Percentiles rank a stretch among this genome's conserved stretches.
Conservation (phyloP, 2,888 invertebrate species). For the Troides aeacus region DNA sequence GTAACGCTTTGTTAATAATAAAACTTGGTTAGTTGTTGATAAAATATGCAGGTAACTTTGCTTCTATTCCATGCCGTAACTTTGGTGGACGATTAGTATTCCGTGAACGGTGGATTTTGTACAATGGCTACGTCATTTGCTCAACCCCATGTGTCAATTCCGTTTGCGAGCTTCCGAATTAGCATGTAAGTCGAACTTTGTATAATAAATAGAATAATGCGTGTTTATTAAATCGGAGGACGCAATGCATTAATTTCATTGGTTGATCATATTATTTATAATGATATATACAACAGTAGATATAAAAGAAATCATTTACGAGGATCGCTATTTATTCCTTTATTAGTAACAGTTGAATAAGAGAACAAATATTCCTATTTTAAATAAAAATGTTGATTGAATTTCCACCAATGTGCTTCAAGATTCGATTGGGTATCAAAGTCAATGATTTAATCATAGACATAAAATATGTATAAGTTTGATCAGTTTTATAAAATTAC, state of each 20-base stretch:
- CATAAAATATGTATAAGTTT: no score
- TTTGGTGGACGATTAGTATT: slow-evolving; percentile 67
- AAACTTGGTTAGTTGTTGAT: neutral
- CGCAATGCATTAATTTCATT: neutral
- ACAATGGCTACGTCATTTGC: slow-evolving; percentile 76
- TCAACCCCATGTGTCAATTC: slow-evolving; percentile 80
- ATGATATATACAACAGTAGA: neutral
- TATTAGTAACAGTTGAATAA: no score
- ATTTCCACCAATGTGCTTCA: no score
- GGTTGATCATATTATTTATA: neutral
- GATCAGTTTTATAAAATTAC: no score
- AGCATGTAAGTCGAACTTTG: slow-evolving; percentile 16
- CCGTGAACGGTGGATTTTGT: slow-evolving; percentile 52
- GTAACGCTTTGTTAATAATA: neutral
- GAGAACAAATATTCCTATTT: no score
- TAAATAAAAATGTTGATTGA: no score
- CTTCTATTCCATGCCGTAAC: neutral
- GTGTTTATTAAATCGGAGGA: neutral
- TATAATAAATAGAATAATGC: neutral
- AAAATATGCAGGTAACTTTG: neutral
- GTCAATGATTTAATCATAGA: no score
- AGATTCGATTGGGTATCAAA: no score
- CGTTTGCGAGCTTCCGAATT: slow-evolving; percentile 65
- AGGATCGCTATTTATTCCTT: no score
- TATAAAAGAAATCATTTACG: neutral